Evolutionary conservation across 2,888 invertebrate genomes (phyloP), one percentile per base, ranked within the genome.

Genomic region (Horisme vitalbata): DNA sequence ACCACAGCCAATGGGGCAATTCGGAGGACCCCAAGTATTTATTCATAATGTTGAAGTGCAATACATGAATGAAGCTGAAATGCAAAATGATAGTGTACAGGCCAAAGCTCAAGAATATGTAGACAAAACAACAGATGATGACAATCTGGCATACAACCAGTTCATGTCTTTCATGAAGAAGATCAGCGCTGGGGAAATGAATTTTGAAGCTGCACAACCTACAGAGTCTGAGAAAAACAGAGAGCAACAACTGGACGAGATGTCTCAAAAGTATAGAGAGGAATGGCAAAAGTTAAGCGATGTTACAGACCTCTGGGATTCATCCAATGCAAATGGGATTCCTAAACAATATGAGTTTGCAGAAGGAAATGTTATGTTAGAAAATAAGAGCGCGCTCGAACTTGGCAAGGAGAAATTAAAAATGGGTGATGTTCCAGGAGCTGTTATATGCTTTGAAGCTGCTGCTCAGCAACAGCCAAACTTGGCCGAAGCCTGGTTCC

Each of bases 391-490:
- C 85, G 95, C 97, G 0, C 92, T 98, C 48, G 94, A 95, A 75
- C 94, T 96, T 64, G 99, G 98, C 0, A 94, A 97, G 72, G 92
- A 94, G 62, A 94, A 95, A 71, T 82, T 99, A 55, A 92, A 93
- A 63, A 92, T 93, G 61, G 98, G 98, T 6, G 99, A 99, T 81
- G 92, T 99, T 57, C 97, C 99, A 18, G 96, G 97, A 61, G 99
- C 99, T 9, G 98, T 98, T 0, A 83, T 99, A 14, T 95, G 98
- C 69, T 99, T 99, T 85, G 99, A 99, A 86, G 97, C 97, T 36
- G 98, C 99, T 6, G 97, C 94, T 2, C 95, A 96, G 68, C 94
- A 96, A 71, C 91, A 95, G 34, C 93, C 95, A 1, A 91, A 94
- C 35, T 95, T 95, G 67, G 90, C 93, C 0, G 95, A 96, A 79